Percentiles rank a stretch among this genome's conserved stretches.
Evolutionary conservation across 1,140 invertebrate genomes (phyloP).

Genomic region (Batillaria attramentaria): DNA sequence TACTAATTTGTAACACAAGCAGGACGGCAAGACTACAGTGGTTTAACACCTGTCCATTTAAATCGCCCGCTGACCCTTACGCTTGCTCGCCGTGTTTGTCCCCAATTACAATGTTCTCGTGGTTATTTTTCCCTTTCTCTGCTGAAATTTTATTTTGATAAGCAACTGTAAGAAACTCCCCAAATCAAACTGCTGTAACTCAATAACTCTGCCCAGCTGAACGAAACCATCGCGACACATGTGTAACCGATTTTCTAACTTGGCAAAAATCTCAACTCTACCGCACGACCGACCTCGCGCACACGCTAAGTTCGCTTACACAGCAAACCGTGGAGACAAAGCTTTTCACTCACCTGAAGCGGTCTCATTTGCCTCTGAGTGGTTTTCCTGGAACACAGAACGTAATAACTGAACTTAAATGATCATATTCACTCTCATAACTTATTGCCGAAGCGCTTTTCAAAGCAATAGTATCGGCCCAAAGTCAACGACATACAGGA

Average conservation of each 20-base stretch:
- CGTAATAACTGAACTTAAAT: neutral
- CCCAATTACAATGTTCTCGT: too few species aligned
- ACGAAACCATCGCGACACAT: neutral
- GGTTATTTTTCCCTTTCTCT: neutral
- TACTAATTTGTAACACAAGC: too few species aligned
- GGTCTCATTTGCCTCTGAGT: neutral
- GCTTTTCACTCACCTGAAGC: slow-evolving; percentile 27
- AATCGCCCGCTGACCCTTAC: too few species aligned
- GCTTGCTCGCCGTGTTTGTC: too few species aligned
- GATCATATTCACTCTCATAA: neutral
- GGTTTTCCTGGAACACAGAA: slow-evolving; percentile 25
- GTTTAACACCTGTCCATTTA: too few species aligned
- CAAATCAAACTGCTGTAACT: neutral
- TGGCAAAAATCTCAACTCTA: too few species aligned
- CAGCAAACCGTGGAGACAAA: slow-evolving; percentile 9
- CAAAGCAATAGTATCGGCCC: neutral
- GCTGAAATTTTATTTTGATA: neutral
- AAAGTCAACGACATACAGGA: slow-evolving; percentile 9
- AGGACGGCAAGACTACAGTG: too few species aligned
- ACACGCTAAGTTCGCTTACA: slow-evolving; percentile 13
- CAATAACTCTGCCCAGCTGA: neutral
- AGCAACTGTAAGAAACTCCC: neutral
- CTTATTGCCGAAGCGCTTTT: neutral
- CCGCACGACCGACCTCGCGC: neutral
- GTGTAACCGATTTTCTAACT: too few species aligned